A percentile compares a stretch with the other conserved stretches of the same genome.
These are phyloP conservation scores for Callorhinus ursinus DNA, from an alignment of 2,113 vertebrate species.

Conservation along the genomic window DNA sequence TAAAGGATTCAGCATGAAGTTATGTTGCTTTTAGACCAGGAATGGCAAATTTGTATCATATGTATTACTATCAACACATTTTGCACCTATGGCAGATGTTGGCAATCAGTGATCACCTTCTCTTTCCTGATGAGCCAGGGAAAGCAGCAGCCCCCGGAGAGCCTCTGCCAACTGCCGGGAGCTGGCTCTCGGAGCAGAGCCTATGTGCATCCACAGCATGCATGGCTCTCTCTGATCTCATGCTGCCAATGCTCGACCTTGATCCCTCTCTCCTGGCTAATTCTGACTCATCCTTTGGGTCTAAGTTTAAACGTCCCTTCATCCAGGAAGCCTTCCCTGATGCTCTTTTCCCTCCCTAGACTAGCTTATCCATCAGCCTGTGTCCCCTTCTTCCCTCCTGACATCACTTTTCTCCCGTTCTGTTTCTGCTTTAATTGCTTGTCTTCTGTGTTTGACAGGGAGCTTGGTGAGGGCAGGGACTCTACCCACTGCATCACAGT, in stretches of 20 bases:
- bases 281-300: neutral
- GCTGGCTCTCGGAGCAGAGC: neutral
- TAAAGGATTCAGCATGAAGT: neutral
- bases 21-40: neutral
- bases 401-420: neutral
- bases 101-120: neutral
- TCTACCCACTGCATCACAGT: accelerated
- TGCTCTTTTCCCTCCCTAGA: neutral
- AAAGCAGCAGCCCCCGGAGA: neutral
- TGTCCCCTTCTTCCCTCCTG: too few relatives aligned
- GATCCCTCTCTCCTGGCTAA: neutral
- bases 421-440: neutral
- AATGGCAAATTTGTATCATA: neutral
- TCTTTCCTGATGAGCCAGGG: neutral
- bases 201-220: accelerated
- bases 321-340: neutral
- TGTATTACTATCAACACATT: neutral
- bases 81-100: neutral
- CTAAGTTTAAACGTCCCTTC: neutral
- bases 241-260: accelerated
- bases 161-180: accelerated
- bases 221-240: neutral
- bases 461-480: neutral
- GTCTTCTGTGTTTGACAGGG: neutral
- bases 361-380: neutral